These are phyloP conservation scores for Camelus bactrianus DNA, from an alignment of 2,113 vertebrate species.

Conservation along the genomic window DNA sequence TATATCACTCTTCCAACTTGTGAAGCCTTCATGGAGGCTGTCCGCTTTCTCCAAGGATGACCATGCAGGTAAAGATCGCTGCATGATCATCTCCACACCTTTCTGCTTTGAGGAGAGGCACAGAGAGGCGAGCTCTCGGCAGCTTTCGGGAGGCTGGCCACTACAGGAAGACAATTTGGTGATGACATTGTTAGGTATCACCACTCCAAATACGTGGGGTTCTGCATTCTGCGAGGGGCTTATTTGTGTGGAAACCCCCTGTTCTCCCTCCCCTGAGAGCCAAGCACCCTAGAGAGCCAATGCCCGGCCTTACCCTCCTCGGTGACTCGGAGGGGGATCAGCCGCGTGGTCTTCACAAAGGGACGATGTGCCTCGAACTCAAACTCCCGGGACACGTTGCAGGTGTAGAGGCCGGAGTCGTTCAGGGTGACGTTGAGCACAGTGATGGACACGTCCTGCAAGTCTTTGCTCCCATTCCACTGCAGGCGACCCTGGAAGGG, in stretches of 20 bases:
- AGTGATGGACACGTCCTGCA: constrained; percentile 96
- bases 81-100: background rate
- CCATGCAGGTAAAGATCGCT: background rate
- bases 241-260: background rate
- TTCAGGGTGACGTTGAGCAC: constrained; percentile 92
- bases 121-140: background rate
- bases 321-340: constrained; percentile 92
- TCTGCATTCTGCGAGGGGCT: background rate
- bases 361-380: constrained; percentile 92
- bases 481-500: constrained; percentile 91
- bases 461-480: constrained; percentile 96
- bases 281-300: background rate
- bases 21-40: background rate
- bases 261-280: background rate
- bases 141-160: background rate
- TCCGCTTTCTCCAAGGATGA: background rate
- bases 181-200: background rate
- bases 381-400: constrained; percentile 91
- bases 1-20: background rate
- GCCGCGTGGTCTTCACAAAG: constrained; percentile 79
- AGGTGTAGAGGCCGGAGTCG: constrained; percentile 93
- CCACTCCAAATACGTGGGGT: background rate
- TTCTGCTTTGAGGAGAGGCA: constrained; percentile 8
- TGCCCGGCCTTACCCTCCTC: constrained; percentile 88
- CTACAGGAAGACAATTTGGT: background rate